Base-by-base conservation (phyloP, 1,140 invertebrate species). In the Drosophila carrolli region DNA sequence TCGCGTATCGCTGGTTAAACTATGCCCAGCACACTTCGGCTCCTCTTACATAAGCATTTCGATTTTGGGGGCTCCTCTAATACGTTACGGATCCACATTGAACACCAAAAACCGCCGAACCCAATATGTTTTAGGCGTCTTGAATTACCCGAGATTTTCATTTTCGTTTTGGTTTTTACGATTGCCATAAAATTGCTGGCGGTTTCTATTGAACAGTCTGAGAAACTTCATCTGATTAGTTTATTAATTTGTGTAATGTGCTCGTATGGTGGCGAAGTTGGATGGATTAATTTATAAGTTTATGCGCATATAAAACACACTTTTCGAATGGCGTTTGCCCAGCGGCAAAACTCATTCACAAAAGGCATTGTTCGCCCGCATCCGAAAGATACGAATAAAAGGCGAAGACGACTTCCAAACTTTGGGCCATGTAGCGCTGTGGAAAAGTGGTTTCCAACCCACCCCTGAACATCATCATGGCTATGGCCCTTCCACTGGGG, bases 171-270 rank as follows among this genome's bases (percentile, higher is more conserved):
- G 43, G 13, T 6, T 47, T 72, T 83, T 75, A 58, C 32, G 71
- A 76, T 44, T 48, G 56, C 54, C 57, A 77, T 77, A 61, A 77
- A 77, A 70, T 77, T 37, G 74, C 65, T 70, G 75, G 65, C 75
- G 75, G 74, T 77, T 57, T 47, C 75, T 43, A 67, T 73, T 65
- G 63, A 59, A 61, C 59, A 63, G 48, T 43, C 67, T 40, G 57
- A 27, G 43, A 27, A 81, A 51, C 48, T 77, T n/a, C 40, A 65
- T 43, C 32, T 47, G 63, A 78, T 79, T 78, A 75, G 61, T 53
- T 75, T 62, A 81, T 86, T 81, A 78, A 78, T 80, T 63, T 76
- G 71, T 81, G 47, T 71, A 80, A 80, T 81, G 53, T 32, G 75
- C 53, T 16, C 50, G 54, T 59, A 50, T 46, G 65, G 44, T 44